A percentile compares a stretch with the other conserved stretches of the same genome.
phyloP scores from a whole-genome alignment of 2,888 invertebrate species.

The Zaprionus obscuricornis region DNA sequence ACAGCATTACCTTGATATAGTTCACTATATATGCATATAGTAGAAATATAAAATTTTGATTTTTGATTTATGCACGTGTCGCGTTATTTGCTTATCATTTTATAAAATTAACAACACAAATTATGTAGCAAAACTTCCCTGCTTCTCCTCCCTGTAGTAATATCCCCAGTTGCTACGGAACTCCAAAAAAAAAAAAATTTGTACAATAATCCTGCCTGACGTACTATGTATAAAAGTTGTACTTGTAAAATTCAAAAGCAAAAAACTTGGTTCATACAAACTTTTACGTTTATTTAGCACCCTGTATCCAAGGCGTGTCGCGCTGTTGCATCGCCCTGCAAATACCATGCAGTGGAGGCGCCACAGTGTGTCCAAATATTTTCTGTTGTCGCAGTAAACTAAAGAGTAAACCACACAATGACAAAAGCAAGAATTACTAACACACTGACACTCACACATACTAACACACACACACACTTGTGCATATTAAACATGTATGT shows the following conservation, averaged over 20 bases:
- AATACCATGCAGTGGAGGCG: constrained; percentile 28
- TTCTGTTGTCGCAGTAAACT: constrained; percentile 53
- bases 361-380: constrained; percentile 45
- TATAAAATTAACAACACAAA: constrained; percentile 29
- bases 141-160: constrained; percentile 16
- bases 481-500: constrained; percentile 42
- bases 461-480: constrained; percentile 19
- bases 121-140: too few species aligned
- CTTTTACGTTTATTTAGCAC: constrained; percentile 82
- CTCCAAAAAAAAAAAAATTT: not conserved
- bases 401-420: constrained; percentile 39
- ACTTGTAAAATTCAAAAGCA: constrained; percentile 1
- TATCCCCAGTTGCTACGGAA: constrained; percentile 5
- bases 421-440: not conserved
- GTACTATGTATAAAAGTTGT: too few species aligned
- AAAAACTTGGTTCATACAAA: constrained; percentile 80
- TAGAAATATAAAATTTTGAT: too few species aligned
- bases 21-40: too few species aligned
- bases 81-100: constrained; percentile 36
- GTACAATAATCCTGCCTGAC: too few species aligned
- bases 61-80: constrained; percentile 47
- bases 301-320: constrained; percentile 63
- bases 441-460: not conserved
- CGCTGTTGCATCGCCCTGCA: constrained; percentile 46
- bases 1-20: too few species aligned